Conservation (phyloP, 2,888 invertebrate genomes). For the Aspidiotus rigidus region DNA sequence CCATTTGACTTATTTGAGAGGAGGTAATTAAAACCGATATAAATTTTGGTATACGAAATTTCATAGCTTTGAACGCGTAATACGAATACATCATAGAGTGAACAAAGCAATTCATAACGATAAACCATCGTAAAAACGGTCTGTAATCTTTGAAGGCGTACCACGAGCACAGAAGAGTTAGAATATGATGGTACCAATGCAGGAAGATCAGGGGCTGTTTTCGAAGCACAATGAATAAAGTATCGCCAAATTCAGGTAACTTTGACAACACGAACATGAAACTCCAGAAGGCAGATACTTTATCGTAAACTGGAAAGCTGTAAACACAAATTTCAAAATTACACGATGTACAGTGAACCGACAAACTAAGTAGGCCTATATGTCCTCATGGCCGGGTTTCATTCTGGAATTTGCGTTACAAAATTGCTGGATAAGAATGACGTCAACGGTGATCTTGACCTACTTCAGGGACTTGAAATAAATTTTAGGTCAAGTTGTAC, state of each 20-base stretch:
- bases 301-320: constrained; percentile 81
- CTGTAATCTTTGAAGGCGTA: constrained; percentile 84
- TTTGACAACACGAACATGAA: constrained; percentile 95
- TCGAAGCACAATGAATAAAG: constrained; percentile 83
- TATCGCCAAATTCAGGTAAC: constrained; percentile 91
- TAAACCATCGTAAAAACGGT: constrained; percentile 83
- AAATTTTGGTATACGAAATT: constrained; percentile 70
- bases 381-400: no score
- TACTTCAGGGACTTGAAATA: no score
- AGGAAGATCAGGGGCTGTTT: constrained; percentile 90
- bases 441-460: no score
- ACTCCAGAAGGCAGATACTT: constrained; percentile 94
- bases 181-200: constrained; percentile 96
- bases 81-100: constrained; percentile 88
- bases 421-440: no score
- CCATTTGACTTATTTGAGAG: constrained; percentile 89
- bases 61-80: constrained; percentile 76
- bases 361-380: no score
- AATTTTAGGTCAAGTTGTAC: no score
- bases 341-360: no score
- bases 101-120: constrained; percentile 88
- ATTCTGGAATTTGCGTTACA: no score
- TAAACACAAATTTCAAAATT: constrained; percentile 42
- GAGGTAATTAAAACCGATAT: constrained; percentile 85
- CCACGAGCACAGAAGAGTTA: constrained; percentile 88